A percentile compares a stretch with the other conserved stretches of the same genome.
These are phyloP conservation scores for Limnephilus lunatus DNA, from an alignment of 2,888 invertebrate species.

Conservation along the genomic window DNA sequence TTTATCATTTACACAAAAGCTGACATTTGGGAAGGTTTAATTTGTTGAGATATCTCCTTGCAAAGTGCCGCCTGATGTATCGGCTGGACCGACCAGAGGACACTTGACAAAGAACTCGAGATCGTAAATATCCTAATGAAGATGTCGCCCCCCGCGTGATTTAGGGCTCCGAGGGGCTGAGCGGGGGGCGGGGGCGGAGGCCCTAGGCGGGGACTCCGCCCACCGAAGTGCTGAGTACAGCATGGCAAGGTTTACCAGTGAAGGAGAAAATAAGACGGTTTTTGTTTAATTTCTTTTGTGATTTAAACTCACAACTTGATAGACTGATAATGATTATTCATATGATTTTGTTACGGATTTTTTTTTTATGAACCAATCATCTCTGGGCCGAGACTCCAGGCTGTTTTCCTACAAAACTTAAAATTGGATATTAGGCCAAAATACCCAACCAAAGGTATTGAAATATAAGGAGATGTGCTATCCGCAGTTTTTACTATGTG, in stretches of 20 bases:
- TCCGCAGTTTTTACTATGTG: no score
- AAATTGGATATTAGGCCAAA: no score
- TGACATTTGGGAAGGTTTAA: neutral
- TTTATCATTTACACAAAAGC: neutral
- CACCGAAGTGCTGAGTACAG: neutral
- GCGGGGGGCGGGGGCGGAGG: constrained; percentile 6
- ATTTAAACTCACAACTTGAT: neutral
- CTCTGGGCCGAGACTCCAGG: no score
- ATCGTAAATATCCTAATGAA: constrained; percentile 64
- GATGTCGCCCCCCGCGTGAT: constrained; percentile 64
- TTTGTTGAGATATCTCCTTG: constrained; percentile 26
- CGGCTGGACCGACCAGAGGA: constrained; percentile 22
- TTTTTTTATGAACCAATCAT: no score
- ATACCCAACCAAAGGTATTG: no score
- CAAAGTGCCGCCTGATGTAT: constrained; percentile 45
- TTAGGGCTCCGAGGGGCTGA: constrained; percentile 32
- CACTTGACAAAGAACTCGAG: constrained; percentile 49
- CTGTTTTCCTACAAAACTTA: no score
- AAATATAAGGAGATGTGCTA: no score
- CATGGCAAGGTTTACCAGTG: neutral
- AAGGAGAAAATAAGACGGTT: neutral
- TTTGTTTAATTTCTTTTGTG: neutral
- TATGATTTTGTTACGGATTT: no score
- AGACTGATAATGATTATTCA: no score
- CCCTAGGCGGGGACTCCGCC: constrained; percentile 15